Conservation (phyloP, 2,888 invertebrate genomes). For the Dilophus febrilis region DNA sequence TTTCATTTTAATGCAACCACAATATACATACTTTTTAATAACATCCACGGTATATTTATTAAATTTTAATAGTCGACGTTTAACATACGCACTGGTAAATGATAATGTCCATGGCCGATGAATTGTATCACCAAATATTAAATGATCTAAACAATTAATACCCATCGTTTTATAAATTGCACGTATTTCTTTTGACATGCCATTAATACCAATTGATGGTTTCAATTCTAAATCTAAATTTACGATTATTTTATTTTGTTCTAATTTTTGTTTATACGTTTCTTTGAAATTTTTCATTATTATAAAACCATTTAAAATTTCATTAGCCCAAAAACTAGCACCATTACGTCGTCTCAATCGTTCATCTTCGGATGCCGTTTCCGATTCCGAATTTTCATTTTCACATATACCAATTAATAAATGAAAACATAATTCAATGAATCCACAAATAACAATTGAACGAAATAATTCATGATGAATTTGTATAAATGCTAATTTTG, state of each 20-base stretch:
- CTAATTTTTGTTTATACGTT: constrained; percentile 16
- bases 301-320: constrained; percentile 20
- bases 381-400: constrained; percentile 11
- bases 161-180: constrained; percentile 17
- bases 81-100: constrained; percentile 19
- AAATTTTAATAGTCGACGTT: constrained; percentile 14
- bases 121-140: constrained; percentile 22
- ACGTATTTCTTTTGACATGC: constrained; percentile 17
- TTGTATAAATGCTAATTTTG: constrained; percentile 12
- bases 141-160: constrained; percentile 17
- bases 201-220: too few relatives aligned
- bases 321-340: constrained; percentile 25
- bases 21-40: constrained; percentile 17
- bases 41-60: constrained; percentile 19
- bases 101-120: constrained; percentile 21
- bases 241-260: too few relatives aligned
- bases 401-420: constrained; percentile 21
- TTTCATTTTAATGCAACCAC: not conserved
- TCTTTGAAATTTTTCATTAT: constrained; percentile 22
- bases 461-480: constrained; percentile 21
- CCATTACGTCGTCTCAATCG: constrained; percentile 18
- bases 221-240: too few relatives aligned
- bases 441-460: constrained; percentile 20
- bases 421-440: constrained; percentile 22
- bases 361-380: constrained; percentile 4